Evolutionary conservation across 2,888 invertebrate genomes (phyloP), one percentile per base, ranked within the genome.

Genomic region (Idaea aversata): DNA sequence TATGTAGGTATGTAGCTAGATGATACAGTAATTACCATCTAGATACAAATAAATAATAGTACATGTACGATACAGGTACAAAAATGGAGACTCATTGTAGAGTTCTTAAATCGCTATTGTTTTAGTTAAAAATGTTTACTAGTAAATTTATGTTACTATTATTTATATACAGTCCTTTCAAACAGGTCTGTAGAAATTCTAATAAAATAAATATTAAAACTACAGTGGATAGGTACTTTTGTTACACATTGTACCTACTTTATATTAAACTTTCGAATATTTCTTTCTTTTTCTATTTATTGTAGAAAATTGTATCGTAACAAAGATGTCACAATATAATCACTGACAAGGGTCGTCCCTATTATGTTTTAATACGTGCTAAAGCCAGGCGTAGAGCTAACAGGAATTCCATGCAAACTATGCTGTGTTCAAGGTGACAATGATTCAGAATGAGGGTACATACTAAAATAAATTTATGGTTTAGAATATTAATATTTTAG

Each of bases 301-400:
- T 25, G 25, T 62, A 47, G 62, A 34, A 57, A 58, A 63, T 63
- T 63, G 58, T 58, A 58, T 36, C 15, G 58, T 58, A 57, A 63
- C 34, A 15, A 63, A 63, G n/a, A 58, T 63, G 63, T 34, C 63
- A 63, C 57, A 34, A 34, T 63, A 63, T 62, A 47, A 34, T 16
- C n/a, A 35, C 34, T 34, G 25, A 35, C 61, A 34, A 61, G 34
- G 61, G 61, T 16, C 16, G 16, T n/a, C 16, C 38, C 61, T 25
- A 25, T 25, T 25, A 25, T 25, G 25, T 25, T 10, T 13, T 47
- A 47, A 13, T 47, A 47, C 13, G 47, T 47, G 47, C 47, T 47
- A 47, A 13, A 13, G 47, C 47, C 47, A 47, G 47, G 47, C 47
- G 7, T 47, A 7, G 13, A 47, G 47, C 47, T 13, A 10, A 47